Conservation (phyloP, 2,888 invertebrate species). For the Zhengitettix transpicula region DNA sequence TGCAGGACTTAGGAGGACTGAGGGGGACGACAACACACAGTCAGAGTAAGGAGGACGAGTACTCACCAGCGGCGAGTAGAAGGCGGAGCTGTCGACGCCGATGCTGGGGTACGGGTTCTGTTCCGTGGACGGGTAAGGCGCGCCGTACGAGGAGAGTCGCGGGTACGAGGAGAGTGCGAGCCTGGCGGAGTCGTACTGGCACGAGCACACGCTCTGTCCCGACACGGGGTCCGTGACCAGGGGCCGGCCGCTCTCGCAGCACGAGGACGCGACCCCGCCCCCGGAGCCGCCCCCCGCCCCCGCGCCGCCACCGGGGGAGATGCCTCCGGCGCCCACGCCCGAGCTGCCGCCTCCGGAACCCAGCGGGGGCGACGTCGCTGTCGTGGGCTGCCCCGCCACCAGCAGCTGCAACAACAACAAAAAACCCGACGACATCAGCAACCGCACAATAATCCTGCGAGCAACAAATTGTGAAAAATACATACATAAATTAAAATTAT, state of each 20-base stretch:
- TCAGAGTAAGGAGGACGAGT: no score
- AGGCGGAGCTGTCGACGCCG: slow-evolving; percentile 84
- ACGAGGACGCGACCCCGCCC: slow-evolving; percentile 32
- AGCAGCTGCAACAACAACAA: slow-evolving; percentile 39
- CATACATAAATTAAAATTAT: no score
- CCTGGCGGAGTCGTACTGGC: slow-evolving; percentile 81
- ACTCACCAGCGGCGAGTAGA: slow-evolving; percentile 88
- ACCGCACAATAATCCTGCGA: no score
- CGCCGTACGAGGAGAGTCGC: slow-evolving; percentile 63
- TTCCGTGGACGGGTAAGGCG: slow-evolving; percentile 78
- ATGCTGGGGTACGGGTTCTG: slow-evolving; percentile 88
- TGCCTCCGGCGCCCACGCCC: slow-evolving; percentile 24
- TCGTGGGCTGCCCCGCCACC: slow-evolving; percentile 52
- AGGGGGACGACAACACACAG: no score
- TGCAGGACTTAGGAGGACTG: no score
- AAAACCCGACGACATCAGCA: no score
- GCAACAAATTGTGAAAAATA: no score
- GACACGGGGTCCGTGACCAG: slow-evolving; percentile 86
- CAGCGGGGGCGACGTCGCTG: slow-evolving; percentile 51
- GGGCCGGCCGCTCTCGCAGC: slow-evolving; percentile 83
- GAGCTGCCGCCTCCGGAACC: slow-evolving; percentile 39
- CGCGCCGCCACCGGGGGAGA: slow-evolving; percentile 26
- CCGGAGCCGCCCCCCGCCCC: slow-evolving; percentile 26
- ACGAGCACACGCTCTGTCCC: slow-evolving; percentile 85
- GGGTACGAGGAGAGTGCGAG: slow-evolving; percentile 71